Evolutionary conservation across 2,113 vertebrate genomes (phyloP).

Genomic region (Cyprinodon variegatus): DNA sequence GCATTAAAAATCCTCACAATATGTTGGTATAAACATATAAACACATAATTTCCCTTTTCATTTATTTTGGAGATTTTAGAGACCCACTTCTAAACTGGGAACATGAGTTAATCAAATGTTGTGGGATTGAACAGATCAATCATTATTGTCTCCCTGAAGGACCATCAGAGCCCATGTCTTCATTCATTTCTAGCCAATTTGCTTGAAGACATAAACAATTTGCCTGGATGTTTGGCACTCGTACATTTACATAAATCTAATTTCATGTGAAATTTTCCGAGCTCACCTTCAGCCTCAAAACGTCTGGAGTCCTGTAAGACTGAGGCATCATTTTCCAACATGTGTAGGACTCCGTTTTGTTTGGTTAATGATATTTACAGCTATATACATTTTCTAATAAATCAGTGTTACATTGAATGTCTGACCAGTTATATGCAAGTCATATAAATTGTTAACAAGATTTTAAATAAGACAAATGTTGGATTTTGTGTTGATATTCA

Average conservation of each 20-base stretch:
- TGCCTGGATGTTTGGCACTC: conserved; percentile 50
- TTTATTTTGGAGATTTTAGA: conserved; percentile 30
- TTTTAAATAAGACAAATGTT: too few species aligned
- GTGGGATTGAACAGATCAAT: conserved; percentile 71
- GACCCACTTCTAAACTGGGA: conserved; percentile 28
- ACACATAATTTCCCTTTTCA: conserved; percentile 26
- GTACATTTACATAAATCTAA: conserved; percentile 73
- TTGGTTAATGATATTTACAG: conserved; percentile 4
- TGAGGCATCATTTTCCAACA: conserved; percentile 20
- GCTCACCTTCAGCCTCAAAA: conserved; percentile 57
- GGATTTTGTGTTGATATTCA: too few species aligned
- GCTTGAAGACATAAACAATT: conserved; percentile 71
- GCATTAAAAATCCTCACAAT: conserved; percentile 5
- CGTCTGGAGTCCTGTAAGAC: conserved; percentile 38
- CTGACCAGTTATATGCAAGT: neutral
- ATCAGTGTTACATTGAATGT: conserved; percentile 8
- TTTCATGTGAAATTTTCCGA: conserved; percentile 71
- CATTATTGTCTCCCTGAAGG: conserved; percentile 52
- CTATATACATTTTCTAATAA: neutral
- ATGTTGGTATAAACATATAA: conserved; percentile 32
- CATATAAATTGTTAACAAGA: too few species aligned
- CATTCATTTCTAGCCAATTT: conserved; percentile 73
- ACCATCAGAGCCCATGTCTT: conserved; percentile 46
- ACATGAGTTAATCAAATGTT: conserved; percentile 73
- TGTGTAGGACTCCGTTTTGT: conserved; percentile 16